Evolutionary conservation across 2,888 invertebrate genomes (phyloP).

Genomic region (Drosophila parthenogenetica): DNA sequence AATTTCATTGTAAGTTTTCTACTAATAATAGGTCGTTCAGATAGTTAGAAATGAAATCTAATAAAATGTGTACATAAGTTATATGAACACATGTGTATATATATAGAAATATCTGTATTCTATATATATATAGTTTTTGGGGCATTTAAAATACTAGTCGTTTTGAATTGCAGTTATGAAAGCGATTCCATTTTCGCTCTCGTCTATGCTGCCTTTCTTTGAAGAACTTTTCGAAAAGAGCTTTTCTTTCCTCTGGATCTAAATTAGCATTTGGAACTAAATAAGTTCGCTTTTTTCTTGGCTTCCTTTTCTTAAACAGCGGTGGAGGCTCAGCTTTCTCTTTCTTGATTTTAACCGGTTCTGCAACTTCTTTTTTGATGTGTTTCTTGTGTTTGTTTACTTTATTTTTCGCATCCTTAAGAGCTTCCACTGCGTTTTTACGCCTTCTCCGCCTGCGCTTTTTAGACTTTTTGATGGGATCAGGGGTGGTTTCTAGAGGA

Average conservation of each 20-base stretch:
- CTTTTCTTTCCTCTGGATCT: neutral
- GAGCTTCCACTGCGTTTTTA: too few relatives aligned
- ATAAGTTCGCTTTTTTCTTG: neutral
- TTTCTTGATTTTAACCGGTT: neutral
- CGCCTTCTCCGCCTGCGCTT: neutral
- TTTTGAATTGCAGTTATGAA: neutral
- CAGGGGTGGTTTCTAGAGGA: neutral
- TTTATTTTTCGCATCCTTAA: neutral
- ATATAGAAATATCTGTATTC: too few relatives aligned
- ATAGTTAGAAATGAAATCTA: too few relatives aligned
- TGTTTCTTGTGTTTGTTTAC: neutral
- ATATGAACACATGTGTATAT: too few relatives aligned
- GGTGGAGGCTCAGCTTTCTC: neutral
- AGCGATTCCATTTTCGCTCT: neutral
- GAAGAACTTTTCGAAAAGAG: neutral
- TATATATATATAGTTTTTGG: too few relatives aligned
- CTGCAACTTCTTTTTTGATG: neutral
- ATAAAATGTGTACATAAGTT: too few relatives aligned
- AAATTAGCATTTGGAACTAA: neutral
- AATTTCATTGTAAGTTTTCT: too few relatives aligned
- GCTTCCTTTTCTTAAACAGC: neutral
- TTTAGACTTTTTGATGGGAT: neutral
- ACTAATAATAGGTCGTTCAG: too few relatives aligned
- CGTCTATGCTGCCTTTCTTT: neutral
- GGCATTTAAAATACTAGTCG: too few relatives aligned